A percentile compares a stretch with the other conserved stretches of the same genome.
phyloP scores from a whole-genome alignment of 2,797 vertebrate genomes.

The Margarornis squamiger region DNA sequence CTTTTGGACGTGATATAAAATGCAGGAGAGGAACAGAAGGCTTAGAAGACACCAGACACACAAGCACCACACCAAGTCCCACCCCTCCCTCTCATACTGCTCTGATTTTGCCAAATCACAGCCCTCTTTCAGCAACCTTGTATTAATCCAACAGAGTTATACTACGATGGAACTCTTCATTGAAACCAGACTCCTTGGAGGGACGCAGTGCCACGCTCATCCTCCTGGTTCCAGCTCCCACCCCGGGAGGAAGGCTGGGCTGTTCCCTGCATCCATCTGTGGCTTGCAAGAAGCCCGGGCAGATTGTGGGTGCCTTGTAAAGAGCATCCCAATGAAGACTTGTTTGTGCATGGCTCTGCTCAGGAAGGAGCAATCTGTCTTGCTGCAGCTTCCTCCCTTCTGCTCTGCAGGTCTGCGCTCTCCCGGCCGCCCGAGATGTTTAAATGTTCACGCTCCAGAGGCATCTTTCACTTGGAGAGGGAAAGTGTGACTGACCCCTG shows the following conservation, averaged over 20 bases:
- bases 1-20: rapidly evolving
- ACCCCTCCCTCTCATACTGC: background rate
- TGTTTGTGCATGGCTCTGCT: background rate
- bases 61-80: background rate
- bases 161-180: background rate
- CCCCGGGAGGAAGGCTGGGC: rapidly evolving
- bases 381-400: background rate
- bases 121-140: background rate
- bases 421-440: rapidly evolving
- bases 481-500: background rate
- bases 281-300: background rate
- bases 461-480: background rate
- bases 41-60: background rate
- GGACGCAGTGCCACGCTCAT: rapidly evolving
- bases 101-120: background rate
- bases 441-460: rapidly evolving
- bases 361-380: background rate
- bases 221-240: background rate
- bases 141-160: background rate
- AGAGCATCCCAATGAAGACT: background rate
- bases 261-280: background rate
- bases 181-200: background rate
- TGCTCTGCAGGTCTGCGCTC: rapidly evolving
- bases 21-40: background rate
- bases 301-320: background rate